Evolutionary conservation across 2,888 invertebrate species (phyloP).

Genomic region (Idaea biselata): DNA sequence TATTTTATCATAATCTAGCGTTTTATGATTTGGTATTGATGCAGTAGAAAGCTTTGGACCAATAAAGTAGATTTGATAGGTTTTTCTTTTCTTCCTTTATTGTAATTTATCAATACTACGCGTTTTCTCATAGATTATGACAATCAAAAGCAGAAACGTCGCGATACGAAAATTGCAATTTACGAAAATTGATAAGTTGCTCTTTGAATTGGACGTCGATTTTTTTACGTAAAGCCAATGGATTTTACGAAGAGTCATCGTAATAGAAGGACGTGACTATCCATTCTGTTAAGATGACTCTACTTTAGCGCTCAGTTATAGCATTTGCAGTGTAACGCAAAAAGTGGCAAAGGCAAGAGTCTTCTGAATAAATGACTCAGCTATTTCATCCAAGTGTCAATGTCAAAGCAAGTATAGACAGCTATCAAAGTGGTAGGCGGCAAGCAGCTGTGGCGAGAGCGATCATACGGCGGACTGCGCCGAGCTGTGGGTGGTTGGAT

Average conservation of each 20-base stretch:
- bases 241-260: too few relatives aligned
- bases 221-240: background rate
- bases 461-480: conserved; percentile 3
- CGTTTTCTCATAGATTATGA: background rate
- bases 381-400: conserved; percentile 32
- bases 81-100: too few relatives aligned
- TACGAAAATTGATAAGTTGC: background rate
- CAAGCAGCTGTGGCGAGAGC: conserved; percentile 3
- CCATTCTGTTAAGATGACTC: background rate
- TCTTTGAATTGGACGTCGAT: background rate
- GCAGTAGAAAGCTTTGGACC: too few relatives aligned
- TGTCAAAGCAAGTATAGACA: conserved; percentile 23
- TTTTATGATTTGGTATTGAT: background rate
- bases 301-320: conserved; percentile 4
- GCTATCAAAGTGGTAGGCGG: conserved; percentile 3
- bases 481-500: conserved; percentile 18
- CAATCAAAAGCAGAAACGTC: background rate
- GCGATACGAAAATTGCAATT: background rate
- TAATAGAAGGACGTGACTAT: too few relatives aligned
- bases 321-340: conserved; percentile 16
- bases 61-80: too few relatives aligned
- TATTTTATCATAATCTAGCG: conserved; percentile 15
- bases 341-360: conserved; percentile 12
- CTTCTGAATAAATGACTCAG: conserved; percentile 24
- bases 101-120: background rate